Evolutionary conservation across 30 jellyfish, hydroid and myxozoan genomes (phyloP), one percentile per base, ranked within the genome.

Genomic region (Haliclystus octoradiatus): DNA sequence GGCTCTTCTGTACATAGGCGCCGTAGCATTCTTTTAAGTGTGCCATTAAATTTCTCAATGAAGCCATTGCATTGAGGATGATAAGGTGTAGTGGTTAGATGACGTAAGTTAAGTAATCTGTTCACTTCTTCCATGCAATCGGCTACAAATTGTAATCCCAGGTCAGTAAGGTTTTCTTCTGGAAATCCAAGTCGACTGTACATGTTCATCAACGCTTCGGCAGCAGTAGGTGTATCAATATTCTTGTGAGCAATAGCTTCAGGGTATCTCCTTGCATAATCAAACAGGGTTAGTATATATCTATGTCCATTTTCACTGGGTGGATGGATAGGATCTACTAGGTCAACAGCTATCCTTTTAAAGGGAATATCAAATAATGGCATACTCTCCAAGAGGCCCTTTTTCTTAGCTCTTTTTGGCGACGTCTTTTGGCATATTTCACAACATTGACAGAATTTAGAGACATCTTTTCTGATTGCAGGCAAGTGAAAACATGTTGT

Each of bases 21-120:
- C 76, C 46, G 31, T 50, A 60, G 33, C 82, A 71, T 60, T 53
- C 30, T 61, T 52, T 70, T 70, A 71, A 70, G 33, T n/a, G 76
- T 71, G 52, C 82, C 75, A 26, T 71, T 71, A 32, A 71, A 71
- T 73, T 71, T 71, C 65, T 71, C 82, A 34, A 71, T 51, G 15
- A 73, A 50, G 66, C 83, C 76, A 52, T 72, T 57, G 34, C 83
- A 72, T 76, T 60, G 62, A 34, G 84, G 84, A 34, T 73, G 84
- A 34, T 73, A 74, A 23, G 85, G 84, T 1, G 77, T 73, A 22
- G 84, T 26, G 2, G 69, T 61, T 25, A 73, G 69, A 12, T 73
- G 84, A 34, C 65, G 33, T 27, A 62, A 32, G 52, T 60, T 60
- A 24, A 60, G 30, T 22, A 73, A 32, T 65, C 88, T 34, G 12